Percentiles rank a stretch among this genome's conserved stretches.
Evolutionary conservation across 2,888 invertebrate species (phyloP).

Genomic region (Choristoneura rosaceana): DNA sequence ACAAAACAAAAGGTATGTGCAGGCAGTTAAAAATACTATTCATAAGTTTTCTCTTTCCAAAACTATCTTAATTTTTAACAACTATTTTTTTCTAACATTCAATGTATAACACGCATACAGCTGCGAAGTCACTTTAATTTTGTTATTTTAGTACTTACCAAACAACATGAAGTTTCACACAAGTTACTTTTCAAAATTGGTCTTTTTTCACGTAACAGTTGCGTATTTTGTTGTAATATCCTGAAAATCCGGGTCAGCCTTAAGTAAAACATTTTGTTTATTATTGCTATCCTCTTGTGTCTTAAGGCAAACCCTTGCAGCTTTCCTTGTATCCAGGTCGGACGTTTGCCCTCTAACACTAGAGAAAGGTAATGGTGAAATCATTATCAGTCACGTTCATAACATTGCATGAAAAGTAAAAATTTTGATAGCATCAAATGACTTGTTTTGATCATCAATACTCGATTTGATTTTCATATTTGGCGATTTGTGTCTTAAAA

Average conservation of each 20-base stretch:
- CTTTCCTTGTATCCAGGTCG: slow-evolving; percentile 72
- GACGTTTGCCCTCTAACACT: slow-evolving; percentile 67
- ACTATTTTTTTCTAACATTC: background rate
- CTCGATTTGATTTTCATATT: background rate
- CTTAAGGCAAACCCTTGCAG: slow-evolving; percentile 47
- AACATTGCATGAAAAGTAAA: slow-evolving; percentile 56
- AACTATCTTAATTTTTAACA: too few species aligned
- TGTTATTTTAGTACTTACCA: background rate
- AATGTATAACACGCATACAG: background rate
- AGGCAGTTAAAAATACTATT: too few species aligned
- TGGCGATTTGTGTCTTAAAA: background rate
- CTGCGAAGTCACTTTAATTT: background rate
- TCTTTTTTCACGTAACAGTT: background rate
- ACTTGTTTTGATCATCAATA: slow-evolving; percentile 6
- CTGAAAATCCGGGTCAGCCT: background rate
- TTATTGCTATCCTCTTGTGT: slow-evolving; percentile 44
- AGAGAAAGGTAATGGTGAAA: slow-evolving; percentile 76
- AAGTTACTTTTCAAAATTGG: background rate
- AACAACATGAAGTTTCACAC: background rate
- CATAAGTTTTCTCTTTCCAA: too few species aligned
- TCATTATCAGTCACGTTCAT: slow-evolving; percentile 53
- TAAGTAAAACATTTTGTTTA: background rate
- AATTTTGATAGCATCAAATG: slow-evolving; percentile 18
- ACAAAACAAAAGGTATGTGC: too few species aligned
- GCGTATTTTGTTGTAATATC: background rate